These are phyloP conservation scores for Petrocephalus sullivani DNA, from an alignment of 2,797 vertebrate species.

Conservation along the genomic window DNA sequence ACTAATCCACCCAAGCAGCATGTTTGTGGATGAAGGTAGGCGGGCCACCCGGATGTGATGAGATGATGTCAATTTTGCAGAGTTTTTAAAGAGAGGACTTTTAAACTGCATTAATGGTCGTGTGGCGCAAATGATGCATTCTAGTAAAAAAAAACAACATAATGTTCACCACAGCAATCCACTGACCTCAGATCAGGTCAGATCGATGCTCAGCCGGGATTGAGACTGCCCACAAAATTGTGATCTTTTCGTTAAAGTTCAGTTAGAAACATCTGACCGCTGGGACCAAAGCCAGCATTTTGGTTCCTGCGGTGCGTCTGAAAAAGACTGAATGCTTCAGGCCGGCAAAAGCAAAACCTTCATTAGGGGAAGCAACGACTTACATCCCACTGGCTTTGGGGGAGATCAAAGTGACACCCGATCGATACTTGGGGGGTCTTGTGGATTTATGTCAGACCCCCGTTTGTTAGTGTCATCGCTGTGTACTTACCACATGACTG, in stretches of 20 bases:
- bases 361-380: background rate
- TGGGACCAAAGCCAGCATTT: background rate
- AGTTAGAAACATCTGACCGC: slow-evolving; percentile 6
- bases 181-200: background rate
- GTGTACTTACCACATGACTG: background rate
- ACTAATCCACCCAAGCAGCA: background rate
- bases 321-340: background rate
- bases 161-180: background rate
- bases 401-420: background rate
- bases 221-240: background rate
- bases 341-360: background rate
- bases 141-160: background rate
- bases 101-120: background rate
- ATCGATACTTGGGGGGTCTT: slow-evolving; percentile 7
- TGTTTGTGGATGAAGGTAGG: background rate
- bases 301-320: background rate
- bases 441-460: background rate
- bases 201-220: background rate
- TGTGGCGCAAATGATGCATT: background rate
- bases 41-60: background rate
- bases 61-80: background rate
- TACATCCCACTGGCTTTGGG: background rate
- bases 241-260: background rate
- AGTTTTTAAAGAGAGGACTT: background rate
- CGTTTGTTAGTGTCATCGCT: background rate